Base-by-base conservation (phyloP, 2,113 vertebrate genomes). In the Oncorhynchus masou region DNA sequence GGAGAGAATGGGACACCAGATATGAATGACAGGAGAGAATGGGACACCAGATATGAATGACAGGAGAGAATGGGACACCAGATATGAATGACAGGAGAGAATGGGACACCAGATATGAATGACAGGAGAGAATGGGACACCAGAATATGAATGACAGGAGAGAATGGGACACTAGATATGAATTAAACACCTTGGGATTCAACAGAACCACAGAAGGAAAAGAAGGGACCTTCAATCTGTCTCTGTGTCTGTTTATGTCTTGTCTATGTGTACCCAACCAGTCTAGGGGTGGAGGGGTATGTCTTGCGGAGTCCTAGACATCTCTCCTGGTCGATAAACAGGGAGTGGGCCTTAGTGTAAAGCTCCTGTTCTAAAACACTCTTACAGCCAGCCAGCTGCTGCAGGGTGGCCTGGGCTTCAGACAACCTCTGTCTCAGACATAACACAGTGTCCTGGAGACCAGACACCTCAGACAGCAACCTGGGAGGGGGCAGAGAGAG, bases 281-380 rank as follows among this genome's bases (percentile, higher is more conserved):
- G 87, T 79, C 83, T 71, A 0, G 83, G 88, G 6, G 73, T 85
- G 86, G 91, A 90, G 78, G 90, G 88, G 76, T 92, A 92, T 34
- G 83, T 70, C 60, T 79, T 88, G 22, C 75, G 72, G 83, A 88
- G 86, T 15, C 84, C 76, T 84, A 88, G 77, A 31, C 91, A 92
- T 20, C 84, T 89, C 19, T 92, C 86, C 77, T 82, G 90, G 85
- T 92, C 92, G 4, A 87, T 90, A 83, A 90, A 90, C n/a, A 88
- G 79, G 1, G 90, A 89, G 69, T 92, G 92, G 83, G 83, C 64
- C 77, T 93, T 94, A 78, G 88, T 84, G 65, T 84, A 86, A 45
- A 93, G 84, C 4, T 92, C 87, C 0, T 91, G 85, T 80, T 92
- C 91, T 81, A 92, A 76, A 0, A 29, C 80, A 12, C 87, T 83